Percentiles rank a stretch among this genome's conserved stretches.
These are phyloP conservation scores for Neodiprion fabricii DNA, from an alignment of 1,140 invertebrate species.

Conservation along the genomic window DNA sequence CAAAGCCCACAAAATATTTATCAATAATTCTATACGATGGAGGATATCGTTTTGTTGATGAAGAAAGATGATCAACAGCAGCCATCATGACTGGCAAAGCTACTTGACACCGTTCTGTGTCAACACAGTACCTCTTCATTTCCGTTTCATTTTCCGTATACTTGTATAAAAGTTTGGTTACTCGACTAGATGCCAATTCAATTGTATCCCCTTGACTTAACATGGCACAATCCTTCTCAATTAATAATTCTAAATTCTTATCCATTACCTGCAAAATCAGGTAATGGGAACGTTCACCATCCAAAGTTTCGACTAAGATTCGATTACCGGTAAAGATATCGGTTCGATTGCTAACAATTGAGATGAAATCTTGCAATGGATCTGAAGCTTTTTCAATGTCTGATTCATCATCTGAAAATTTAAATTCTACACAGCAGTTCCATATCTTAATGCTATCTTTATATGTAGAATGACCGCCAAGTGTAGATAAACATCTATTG, in stretches of 20 bases:
- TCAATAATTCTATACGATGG: conserved; percentile 44
- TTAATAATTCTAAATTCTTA: conserved; percentile 46
- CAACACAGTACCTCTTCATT: conserved; percentile 29
- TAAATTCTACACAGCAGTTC: conserved; percentile 48
- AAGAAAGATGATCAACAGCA: conserved; percentile 49
- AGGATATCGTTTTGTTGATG: conserved; percentile 48
- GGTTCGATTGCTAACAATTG: conserved; percentile 41
- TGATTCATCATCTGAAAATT: conserved; percentile 20
- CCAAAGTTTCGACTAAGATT: conserved; percentile 45
- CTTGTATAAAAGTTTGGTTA: conserved; percentile 52
- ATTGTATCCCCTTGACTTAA: conserved; percentile 31
- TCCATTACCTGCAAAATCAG: conserved; percentile 52
- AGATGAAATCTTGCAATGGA: conserved; percentile 50
- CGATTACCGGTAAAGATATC: conserved; percentile 40
- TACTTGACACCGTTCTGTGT: conserved; percentile 46
- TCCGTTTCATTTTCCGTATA: conserved; percentile 41
- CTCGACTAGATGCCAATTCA: conserved; percentile 35
- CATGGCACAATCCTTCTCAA: conserved; percentile 28
- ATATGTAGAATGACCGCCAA: conserved; percentile 38
- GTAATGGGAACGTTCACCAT: conserved; percentile 42
- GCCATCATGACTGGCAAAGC: conserved; percentile 43
- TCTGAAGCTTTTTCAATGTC: conserved; percentile 28
- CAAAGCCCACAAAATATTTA: conserved; percentile 47
- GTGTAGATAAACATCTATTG: conserved; percentile 45
- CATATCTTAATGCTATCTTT: conserved; percentile 47